Percentiles rank a stretch among this genome's conserved stretches.
Conservation (phyloP, 2,888 invertebrate species). For the Bembecia ichneumoniformis region DNA sequence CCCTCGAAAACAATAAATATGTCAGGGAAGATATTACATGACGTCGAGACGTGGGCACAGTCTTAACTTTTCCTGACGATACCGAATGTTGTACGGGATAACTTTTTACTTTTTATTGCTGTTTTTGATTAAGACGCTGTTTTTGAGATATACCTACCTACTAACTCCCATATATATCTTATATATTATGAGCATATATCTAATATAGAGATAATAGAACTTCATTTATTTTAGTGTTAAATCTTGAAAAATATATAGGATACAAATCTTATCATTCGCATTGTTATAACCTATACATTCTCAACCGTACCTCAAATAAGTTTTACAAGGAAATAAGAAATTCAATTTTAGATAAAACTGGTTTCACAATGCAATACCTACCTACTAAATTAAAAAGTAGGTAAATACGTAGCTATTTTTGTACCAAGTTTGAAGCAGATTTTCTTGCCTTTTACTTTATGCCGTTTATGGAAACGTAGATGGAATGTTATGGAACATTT, state of each 20-base stretch:
- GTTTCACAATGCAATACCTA: slow-evolving; percentile 6
- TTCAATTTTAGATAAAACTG: slow-evolving; percentile 27
- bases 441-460: too few relatives aligned
- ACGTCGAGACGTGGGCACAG: slow-evolving; percentile 38
- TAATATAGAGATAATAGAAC: too few relatives aligned
- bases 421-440: too few relatives aligned
- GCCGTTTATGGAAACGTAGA: too few relatives aligned
- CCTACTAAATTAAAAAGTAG: not conserved
- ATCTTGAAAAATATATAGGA: too few relatives aligned
- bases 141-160: slow-evolving; percentile 1
- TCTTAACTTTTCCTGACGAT: slow-evolving; percentile 63
- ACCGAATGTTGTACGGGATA: slow-evolving; percentile 51
- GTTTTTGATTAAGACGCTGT: slow-evolving; percentile 32
- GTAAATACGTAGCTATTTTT: too few relatives aligned
- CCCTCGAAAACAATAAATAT: slow-evolving; percentile 66
- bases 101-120: slow-evolving; percentile 62
- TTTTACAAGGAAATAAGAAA: slow-evolving; percentile 19
- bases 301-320: slow-evolving; percentile 22
- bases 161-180: too few relatives aligned
- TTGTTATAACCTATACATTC: slow-evolving; percentile 17
- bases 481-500: too few relatives aligned
- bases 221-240: too few relatives aligned
- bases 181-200: too few relatives aligned
- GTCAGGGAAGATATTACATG: slow-evolving; percentile 66
- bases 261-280: too few relatives aligned